phyloP scores from a whole-genome alignment of 2,797 vertebrate species.

The Melanitta fusca region DNA sequence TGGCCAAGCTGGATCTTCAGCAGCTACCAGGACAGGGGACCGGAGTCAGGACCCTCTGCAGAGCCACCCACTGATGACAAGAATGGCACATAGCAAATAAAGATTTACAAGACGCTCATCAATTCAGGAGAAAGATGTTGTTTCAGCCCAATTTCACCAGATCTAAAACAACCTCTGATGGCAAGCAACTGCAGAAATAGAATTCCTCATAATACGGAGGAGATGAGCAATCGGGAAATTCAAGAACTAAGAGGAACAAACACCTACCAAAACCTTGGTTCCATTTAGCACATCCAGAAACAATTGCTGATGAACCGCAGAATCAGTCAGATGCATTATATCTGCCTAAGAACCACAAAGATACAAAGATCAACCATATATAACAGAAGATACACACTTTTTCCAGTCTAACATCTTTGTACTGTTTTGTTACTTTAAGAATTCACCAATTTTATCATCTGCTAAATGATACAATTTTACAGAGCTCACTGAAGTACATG shows the following conservation, averaged over 20 bases:
- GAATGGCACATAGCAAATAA: background rate
- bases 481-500: background rate
- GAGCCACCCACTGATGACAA: background rate
- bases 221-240: background rate
- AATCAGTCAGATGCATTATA: conserved; percentile 90
- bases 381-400: background rate
- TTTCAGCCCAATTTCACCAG: background rate
- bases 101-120: background rate
- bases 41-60: background rate
- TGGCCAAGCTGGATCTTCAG: background rate
- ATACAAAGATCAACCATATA: background rate
- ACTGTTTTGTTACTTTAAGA: background rate
- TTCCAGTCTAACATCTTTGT: background rate
- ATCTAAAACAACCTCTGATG: background rate
- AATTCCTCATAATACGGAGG: background rate
- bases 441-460: background rate
- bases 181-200: background rate
- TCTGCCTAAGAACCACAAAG: conserved; percentile 83
- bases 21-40: background rate
- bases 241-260: background rate
- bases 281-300: conserved; percentile 93
- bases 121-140: background rate
- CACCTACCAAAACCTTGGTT: conserved; percentile 90
- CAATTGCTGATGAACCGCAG: conserved; percentile 85
- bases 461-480: background rate